These are phyloP conservation scores for Leucophora obtusa DNA, from an alignment of 2,888 invertebrate species.

Conservation along the genomic window DNA sequence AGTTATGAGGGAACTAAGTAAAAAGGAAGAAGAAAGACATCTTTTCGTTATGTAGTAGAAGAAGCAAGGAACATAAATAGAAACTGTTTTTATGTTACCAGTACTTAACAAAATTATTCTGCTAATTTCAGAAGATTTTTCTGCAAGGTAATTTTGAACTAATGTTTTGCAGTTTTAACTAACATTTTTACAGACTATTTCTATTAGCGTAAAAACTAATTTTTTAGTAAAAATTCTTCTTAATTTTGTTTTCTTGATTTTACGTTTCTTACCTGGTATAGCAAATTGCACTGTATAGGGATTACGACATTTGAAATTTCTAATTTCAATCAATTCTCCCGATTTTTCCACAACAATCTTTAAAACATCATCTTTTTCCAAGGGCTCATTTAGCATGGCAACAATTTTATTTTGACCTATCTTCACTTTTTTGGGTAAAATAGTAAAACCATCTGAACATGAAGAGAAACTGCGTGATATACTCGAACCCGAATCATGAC, in stretches of 20 bases:
- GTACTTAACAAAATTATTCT: too few relatives aligned
- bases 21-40: too few relatives aligned
- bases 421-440: conserved; percentile 77
- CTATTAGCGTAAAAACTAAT: too few relatives aligned
- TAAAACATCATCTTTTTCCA: conserved; percentile 87
- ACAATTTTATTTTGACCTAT: conserved; percentile 89
- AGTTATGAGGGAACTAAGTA: too few relatives aligned
- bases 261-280: conserved; percentile 83
- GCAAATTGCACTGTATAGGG: conserved; percentile 91
- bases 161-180: too few relatives aligned
- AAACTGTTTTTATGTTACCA: too few relatives aligned
- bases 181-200: too few relatives aligned
- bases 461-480: conserved; percentile 75
- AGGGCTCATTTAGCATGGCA: conserved; percentile 87
- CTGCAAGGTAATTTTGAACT: too few relatives aligned
- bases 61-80: too few relatives aligned
- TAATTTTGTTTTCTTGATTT: background rate
- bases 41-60: too few relatives aligned
- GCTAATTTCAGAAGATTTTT: too few relatives aligned
- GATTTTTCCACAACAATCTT: conserved; percentile 89
- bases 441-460: conserved; percentile 78
- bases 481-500: conserved; percentile 81
- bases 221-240: too few relatives aligned
- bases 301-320: conserved; percentile 87
- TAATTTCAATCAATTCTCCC: conserved; percentile 87